Evolutionary conservation across 1,140 invertebrate species (phyloP), one percentile per base, ranked within the genome.

Genomic region (Hyles euphorbiae): DNA sequence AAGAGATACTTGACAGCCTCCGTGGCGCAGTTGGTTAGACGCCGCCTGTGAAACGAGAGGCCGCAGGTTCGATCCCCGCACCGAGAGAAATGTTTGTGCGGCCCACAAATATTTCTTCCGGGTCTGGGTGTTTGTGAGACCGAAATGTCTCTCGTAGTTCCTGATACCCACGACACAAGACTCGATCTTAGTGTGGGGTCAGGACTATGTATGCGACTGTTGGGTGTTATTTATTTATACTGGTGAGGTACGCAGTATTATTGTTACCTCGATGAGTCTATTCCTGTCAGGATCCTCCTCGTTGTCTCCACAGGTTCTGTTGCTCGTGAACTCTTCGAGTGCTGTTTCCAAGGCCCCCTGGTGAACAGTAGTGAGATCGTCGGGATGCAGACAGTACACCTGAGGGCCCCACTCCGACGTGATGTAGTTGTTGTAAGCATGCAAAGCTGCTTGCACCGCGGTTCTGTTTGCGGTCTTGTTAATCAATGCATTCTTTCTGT

Each of bases 341-440:
- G 61, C 55, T 2, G 11, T 12, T 22, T 47, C 5, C 3, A 3
- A 8, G 11, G 49, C 45, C 22, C n/a, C 4, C 7, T 49, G 6
- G 43, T 66, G 59, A 12, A 58, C 46, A 1, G 34, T 22, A 4
- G 12, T 3, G 11, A 66, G 57, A 3, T 54, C 60, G 3, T 40
- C n/a, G 8, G 64, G 64, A 34, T 66, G 64, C 51, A 66, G 44
- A 60, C 64, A 59, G 53, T 56, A 56, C 8, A 49, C 36, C 11
- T 55, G 60, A 9, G 59, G 52, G 7, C 59, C 57, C 64, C 59
- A 61, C 36, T 12, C 53, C 4, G 45, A 11, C 34, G 49, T 34
- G 11, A 66, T 47, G 8, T 45, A 32, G 49, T 66, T 59, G 46
- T 59, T 59, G 53, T 66, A 66, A 10, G 52, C 11, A 33, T 53